These are phyloP conservation scores for Merops nubicus DNA, from an alignment of 2,113 vertebrate species.

Conservation along the genomic window DNA sequence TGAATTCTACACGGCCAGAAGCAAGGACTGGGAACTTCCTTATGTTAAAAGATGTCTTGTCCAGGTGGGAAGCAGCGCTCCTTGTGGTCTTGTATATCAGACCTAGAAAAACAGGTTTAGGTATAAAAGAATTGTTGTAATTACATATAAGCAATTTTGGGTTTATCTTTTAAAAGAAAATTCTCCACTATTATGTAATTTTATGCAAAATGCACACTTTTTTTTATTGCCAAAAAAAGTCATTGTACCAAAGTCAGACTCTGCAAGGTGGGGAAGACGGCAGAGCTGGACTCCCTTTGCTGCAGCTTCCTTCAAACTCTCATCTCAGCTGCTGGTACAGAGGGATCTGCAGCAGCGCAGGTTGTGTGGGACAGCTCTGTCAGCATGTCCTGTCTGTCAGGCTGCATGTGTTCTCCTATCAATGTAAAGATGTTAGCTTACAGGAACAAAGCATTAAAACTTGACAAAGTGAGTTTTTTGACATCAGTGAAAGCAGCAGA, in stretches of 20 bases:
- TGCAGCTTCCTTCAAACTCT: neutral
- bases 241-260: neutral
- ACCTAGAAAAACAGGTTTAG: neutral
- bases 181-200: neutral
- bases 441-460: neutral
- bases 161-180: neutral
- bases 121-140: neutral
- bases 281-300: neutral
- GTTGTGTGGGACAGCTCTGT: neutral
- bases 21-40: neutral
- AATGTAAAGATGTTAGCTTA: neutral
- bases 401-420: neutral
- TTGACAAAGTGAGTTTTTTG: neutral
- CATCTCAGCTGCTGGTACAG: accelerated
- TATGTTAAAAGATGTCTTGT: neutral
- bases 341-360: neutral
- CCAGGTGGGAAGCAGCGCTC: neutral
- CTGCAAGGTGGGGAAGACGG: neutral
- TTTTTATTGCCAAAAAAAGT: neutral
- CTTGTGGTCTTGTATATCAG: neutral
- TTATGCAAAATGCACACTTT: neutral
- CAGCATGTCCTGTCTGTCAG: neutral
- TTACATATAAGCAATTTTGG: neutral
- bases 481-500: neutral
- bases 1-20: neutral